Base-by-base conservation (phyloP, 2,888 invertebrate genomes). In the Crocallis elinguaria region DNA sequence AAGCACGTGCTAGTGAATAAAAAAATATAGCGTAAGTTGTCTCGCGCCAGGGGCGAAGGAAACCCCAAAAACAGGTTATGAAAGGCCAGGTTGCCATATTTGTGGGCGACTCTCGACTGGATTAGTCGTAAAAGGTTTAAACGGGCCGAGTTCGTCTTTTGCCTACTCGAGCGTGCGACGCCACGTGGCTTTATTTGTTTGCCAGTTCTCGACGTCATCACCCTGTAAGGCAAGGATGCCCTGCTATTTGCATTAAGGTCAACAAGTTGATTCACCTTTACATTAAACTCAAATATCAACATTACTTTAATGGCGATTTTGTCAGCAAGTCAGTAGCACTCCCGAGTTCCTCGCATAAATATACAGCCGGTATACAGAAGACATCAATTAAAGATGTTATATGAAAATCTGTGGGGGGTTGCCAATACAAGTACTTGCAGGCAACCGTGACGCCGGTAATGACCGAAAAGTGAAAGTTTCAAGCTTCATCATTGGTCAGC, bases 61-160 rank as follows among this genome's bases (percentile, higher is more conserved):
- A 88, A 86, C 88, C 89, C 90, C 89, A 84, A 90, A 91, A 90
- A 90, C 90, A 88, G 89, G 90, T 90, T 91, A 86, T 83, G 83
- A 86, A 82, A 86, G 79, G 82, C 85, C 86, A 77, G 82, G 85
- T 87, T 88, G 83, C 90, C 90, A 88, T 86, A 86, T 88, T 88
- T 86, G 89, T 81, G 79, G 75, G 77, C 78, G 74, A 75, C 75
- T 77, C 81, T 80, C 79, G 83, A 85, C 86, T 87, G 90, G 88
- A 88, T 89, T 88, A 88, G 87, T 87, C 88, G 87, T 89, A 91
- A 89, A 90, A 83, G 90, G 90, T 83, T 86, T 82, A 88, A 89
- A 88, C 90, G 79, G 79, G 85, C 82, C 82, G 75, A 77, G 79
- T 73, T 77, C 82, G 79, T 78, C 83, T 82, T 79, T 83, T 81